Evolutionary conservation across 2,797 vertebrate genomes (phyloP), one percentile per base, ranked within the genome.

Genomic region (Clarias pachynema): DNA sequence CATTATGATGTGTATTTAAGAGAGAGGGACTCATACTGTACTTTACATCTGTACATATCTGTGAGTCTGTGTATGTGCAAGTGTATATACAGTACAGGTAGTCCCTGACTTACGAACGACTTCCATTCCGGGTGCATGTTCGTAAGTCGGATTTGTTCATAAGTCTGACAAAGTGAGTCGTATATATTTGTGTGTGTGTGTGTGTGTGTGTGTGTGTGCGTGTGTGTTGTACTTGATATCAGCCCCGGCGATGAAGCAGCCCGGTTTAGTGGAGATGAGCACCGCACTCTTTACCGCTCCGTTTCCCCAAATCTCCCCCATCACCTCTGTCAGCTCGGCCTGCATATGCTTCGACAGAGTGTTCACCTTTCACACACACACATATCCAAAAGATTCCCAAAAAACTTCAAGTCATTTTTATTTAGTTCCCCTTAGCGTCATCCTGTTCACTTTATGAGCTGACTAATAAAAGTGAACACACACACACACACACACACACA

Each of bases 221-320:
- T 49, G 56, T 57, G 37, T 26, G 0, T 72, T 94, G 93, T 91
- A 97, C 96, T 95, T 95, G 85, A 97, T 93, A 74, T 97, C 96
- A 0, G 95, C 96, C 18, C 96, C 95, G 7, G 95, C 94, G 14
- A 97, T 95, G 91, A 97, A 97, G 82, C 94, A 95, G 89, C 96
- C 95, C 0, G 95, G 96, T 89, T 97, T 97, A 65, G 93, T 91
- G 16, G 96, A 97, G 89, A 97, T 96, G 80, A 97, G 93, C 57
- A 97, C 94, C 0, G 92, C 95, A 0, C 95, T 96, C 89, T 73
- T 95, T 85, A 97, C 88, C 0, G 92, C 91, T 66, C 93, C 90
- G 1, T 95, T 97, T 37, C 93, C 90, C 96, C 95, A 97, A 88
- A 97, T 91, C 92, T 96, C 96, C 56, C 92, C 93, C 94, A 97